Evolutionary conservation across 2,113 vertebrate species (phyloP).

Genomic region (Notiomystis cincta): DNA sequence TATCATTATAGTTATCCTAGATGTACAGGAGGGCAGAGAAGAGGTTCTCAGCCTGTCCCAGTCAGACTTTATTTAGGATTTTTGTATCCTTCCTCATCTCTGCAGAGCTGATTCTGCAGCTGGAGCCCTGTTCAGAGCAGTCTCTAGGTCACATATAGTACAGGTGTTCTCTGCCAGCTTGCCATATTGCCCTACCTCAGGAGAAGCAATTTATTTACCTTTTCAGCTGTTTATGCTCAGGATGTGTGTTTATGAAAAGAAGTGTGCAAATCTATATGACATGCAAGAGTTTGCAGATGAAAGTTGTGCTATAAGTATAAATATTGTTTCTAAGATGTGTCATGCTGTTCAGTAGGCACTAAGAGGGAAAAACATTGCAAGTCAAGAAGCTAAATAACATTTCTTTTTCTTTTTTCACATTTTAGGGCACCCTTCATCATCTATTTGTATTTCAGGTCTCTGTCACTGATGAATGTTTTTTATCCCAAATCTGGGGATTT

Average conservation of each 20-base stretch:
- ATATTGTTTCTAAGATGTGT: background rate
- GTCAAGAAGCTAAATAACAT: background rate
- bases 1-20: background rate
- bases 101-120: background rate
- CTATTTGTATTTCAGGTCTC: background rate
- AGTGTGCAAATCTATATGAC: background rate
- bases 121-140: background rate
- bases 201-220: background rate
- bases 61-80: background rate
- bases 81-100: background rate
- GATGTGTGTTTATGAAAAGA: background rate
- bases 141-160: background rate
- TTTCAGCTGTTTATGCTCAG: background rate
- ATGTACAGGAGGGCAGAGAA: background rate
- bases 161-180: background rate
- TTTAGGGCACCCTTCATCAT: background rate
- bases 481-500: background rate
- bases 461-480: background rate
- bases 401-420: background rate
- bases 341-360: background rate
- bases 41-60: background rate
- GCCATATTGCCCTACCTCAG: background rate
- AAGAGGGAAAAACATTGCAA: background rate
- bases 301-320: background rate
- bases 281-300: background rate